Evolutionary conservation across 2,113 vertebrate species (phyloP).

Genomic region (Lontra canadensis): DNA sequence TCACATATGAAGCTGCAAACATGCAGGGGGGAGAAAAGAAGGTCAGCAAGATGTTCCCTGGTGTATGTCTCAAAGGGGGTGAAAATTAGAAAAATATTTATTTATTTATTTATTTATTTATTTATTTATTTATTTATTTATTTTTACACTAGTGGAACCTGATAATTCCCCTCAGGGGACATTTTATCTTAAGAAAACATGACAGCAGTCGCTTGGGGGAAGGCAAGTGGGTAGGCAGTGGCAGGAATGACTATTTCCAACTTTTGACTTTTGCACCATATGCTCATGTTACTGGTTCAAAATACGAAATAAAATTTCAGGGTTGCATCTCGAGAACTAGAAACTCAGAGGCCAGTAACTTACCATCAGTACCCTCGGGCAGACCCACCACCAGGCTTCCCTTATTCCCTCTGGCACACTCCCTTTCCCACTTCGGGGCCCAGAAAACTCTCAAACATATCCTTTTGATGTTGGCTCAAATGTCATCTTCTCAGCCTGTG

Average conservation of each 20-base stretch:
- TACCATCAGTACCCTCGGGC: neutral
- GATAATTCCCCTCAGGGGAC: neutral
- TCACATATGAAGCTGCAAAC: neutral
- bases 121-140: neutral
- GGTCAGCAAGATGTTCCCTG: neutral
- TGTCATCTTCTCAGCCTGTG: neutral
- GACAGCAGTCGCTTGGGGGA: neutral
- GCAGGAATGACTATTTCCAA: neutral
- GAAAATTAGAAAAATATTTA: conserved; percentile 23
- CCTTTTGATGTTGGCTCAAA: neutral
- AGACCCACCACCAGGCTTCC: neutral
- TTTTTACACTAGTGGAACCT: conserved; percentile 29
- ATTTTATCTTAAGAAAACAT: neutral
- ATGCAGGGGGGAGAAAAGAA: neutral
- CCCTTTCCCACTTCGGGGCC: neutral
- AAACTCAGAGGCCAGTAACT: neutral
- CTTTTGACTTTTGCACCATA: neutral
- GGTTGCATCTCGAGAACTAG: neutral
- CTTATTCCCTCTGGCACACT: neutral
- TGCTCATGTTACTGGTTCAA: neutral
- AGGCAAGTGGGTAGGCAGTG: neutral
- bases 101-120: neutral
- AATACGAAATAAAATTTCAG: neutral
- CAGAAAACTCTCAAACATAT: neutral
- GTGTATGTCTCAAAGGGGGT: neutral